Percentiles rank a stretch among this genome's conserved stretches.
These are phyloP conservation scores for Microcebus tavaratra DNA, from an alignment of 2,113 vertebrate species.

Conservation along the genomic window DNA sequence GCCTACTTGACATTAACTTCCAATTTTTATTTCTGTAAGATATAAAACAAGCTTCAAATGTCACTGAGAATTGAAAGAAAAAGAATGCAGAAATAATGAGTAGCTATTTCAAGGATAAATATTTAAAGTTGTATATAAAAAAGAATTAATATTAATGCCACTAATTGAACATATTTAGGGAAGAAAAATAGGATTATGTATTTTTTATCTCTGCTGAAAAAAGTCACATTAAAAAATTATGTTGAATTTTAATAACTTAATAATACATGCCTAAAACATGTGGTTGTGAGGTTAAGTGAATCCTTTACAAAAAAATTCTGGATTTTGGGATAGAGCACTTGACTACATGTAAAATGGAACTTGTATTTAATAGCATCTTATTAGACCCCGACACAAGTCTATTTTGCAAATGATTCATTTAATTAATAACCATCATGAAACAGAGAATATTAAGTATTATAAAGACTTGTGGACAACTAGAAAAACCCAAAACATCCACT, in stretches of 20 bases:
- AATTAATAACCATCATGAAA: background rate
- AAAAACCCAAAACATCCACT: background rate
- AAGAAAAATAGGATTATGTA: background rate
- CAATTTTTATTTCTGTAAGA: background rate
- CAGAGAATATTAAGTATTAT: background rate
- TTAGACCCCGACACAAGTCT: background rate
- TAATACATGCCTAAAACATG: background rate
- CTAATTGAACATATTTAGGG: background rate
- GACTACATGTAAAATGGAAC: background rate
- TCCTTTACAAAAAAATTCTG: background rate
- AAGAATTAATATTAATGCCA: background rate
- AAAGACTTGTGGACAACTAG: background rate
- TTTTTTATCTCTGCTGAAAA: background rate
- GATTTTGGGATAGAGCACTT: background rate
- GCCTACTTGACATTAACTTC: background rate
- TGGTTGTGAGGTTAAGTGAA: conserved; percentile 47
- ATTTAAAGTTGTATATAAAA: background rate
- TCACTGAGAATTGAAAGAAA: conserved; percentile 23
- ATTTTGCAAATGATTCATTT: background rate
- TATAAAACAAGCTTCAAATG: conserved; percentile 36
- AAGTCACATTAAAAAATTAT: background rate
- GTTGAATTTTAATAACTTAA: background rate
- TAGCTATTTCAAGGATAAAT: background rate
- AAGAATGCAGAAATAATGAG: background rate
- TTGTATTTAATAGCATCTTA: background rate